A percentile compares a stretch with the other conserved stretches of the same genome.
Evolutionary conservation across 2,113 vertebrate genomes (phyloP).

Genomic region (Xiphias gladius): DNA sequence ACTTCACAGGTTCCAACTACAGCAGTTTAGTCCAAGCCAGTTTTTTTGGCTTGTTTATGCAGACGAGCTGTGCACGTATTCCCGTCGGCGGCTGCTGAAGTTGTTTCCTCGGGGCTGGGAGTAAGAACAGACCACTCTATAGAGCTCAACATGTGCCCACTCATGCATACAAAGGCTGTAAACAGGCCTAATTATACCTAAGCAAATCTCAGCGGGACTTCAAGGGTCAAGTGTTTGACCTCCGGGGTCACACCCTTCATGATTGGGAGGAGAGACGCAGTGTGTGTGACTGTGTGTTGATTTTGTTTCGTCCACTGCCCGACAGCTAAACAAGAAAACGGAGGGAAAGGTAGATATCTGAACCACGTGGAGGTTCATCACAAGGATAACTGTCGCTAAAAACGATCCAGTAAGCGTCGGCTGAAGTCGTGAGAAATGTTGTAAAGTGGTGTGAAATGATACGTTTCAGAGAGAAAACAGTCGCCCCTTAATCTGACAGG

Average conservation of each 20-base stretch:
- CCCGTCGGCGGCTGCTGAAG: not conserved
- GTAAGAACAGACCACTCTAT: not conserved
- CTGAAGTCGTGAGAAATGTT: constrained; percentile 6
- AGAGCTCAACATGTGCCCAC: constrained; percentile 5
- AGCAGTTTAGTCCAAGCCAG: too few relatives aligned
- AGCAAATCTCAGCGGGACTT: constrained; percentile 48
- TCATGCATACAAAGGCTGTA: constrained; percentile 25
- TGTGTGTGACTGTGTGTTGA: not conserved
- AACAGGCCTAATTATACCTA: constrained; percentile 57
- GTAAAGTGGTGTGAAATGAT: constrained; percentile 29
- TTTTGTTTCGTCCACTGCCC: not conserved
- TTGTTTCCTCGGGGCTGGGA: not conserved
- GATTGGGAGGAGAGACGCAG: constrained; percentile 5
- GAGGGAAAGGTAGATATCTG: not conserved
- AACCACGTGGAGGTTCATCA: not conserved
- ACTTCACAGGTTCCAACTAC: not conserved
- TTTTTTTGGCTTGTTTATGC: not conserved
- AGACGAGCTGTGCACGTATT: not conserved
- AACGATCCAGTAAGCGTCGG: constrained; percentile 31
- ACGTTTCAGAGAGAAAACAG: constrained; percentile 38
- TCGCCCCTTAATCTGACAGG: constrained; percentile 47
- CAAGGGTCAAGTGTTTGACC: constrained; percentile 69
- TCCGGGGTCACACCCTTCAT: constrained; percentile 47
- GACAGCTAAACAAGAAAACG: not conserved
- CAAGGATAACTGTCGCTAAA: constrained; percentile 27